phyloP scores from a whole-genome alignment of 2,888 invertebrate genomes.

The Philhelius pedissequus region DNA sequence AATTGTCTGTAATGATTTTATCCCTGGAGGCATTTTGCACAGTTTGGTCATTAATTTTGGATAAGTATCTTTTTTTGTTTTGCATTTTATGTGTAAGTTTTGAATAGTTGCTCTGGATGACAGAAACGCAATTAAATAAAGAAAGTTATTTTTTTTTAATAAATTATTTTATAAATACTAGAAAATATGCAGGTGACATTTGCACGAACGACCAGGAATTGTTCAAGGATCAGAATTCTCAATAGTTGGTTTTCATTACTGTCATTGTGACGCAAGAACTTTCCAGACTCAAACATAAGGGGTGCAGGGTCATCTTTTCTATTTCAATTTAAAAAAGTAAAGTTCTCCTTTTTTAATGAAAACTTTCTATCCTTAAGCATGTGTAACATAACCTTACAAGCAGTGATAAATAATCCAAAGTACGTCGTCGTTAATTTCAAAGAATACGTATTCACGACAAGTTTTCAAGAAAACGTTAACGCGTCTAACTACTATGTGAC shows the following conservation, averaged over 20 bases:
- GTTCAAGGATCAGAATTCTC: neutral
- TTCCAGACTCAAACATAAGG: neutral
- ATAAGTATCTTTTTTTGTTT: neutral
- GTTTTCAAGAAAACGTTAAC: neutral
- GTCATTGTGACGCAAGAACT: neutral
- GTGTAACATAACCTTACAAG: no score
- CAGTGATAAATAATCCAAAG: neutral
- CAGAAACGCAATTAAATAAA: neutral
- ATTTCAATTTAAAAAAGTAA: no score
- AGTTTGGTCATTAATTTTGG: constrained; percentile 62
- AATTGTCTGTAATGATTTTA: constrained; percentile 49
- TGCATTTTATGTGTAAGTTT: neutral
- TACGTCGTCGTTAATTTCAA: neutral
- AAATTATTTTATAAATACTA: neutral
- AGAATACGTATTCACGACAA: neutral
- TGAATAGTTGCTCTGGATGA: neutral
- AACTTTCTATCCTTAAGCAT: no score
- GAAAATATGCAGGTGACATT: neutral
- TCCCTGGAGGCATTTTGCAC: constrained; percentile 54
- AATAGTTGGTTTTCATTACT: neutral
- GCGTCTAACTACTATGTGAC: neutral
- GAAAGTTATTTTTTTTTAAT: neutral
- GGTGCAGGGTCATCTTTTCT: no score
- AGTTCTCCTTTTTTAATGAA: neutral
- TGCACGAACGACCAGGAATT: neutral